Evolutionary conservation across 2,888 invertebrate species (phyloP), one percentile per base, ranked within the genome.

Genomic region (Agrotis segetum): DNA sequence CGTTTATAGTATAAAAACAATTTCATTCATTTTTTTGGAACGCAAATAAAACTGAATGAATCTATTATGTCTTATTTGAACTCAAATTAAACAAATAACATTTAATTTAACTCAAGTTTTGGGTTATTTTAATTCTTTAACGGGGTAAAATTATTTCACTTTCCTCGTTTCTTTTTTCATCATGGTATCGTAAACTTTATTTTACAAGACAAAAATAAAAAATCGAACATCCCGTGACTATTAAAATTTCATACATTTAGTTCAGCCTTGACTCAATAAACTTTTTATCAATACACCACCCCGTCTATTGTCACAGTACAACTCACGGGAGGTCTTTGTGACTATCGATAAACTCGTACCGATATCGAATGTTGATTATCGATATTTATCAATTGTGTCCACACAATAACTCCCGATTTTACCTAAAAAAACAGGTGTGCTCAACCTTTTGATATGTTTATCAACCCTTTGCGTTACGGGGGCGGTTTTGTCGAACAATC

Each of bases 381-480:
- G 93, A 93, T 94, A 90, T 93, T 92, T 92, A 90, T 90, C 91
- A 88, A 94, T 95, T 94, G 92, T 94, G 84, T 85, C 67, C 86
- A 76, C 87, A 95, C 94, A 96, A 96, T 90, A 91, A 90, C 89
- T 92, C 88, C 88, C 86, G 90, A 92, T 91, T 91, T 93, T 85
- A 64, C 88, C 89, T n/a, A 93, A 95, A 95, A 95, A 95, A 95
- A 95, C 95, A 96, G 95, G 96, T 96, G 94, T 92, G 65, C 81
- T 89, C 92, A 90, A 86, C 85, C 91, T 90, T 94, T 96, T 96
- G 95, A 96, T 95, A 95, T 95, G 94, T 96, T 96, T 96, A 96
- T 96, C 95, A 95, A 94, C 93, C 93, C 94, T 94, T 71, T 94
- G 93, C 93, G 92, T 95, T 94, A 88, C 86, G 92, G 92, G 94